phyloP scores from a whole-genome alignment of 2,113 vertebrate genomes.

The Agapornis roseicollis region DNA sequence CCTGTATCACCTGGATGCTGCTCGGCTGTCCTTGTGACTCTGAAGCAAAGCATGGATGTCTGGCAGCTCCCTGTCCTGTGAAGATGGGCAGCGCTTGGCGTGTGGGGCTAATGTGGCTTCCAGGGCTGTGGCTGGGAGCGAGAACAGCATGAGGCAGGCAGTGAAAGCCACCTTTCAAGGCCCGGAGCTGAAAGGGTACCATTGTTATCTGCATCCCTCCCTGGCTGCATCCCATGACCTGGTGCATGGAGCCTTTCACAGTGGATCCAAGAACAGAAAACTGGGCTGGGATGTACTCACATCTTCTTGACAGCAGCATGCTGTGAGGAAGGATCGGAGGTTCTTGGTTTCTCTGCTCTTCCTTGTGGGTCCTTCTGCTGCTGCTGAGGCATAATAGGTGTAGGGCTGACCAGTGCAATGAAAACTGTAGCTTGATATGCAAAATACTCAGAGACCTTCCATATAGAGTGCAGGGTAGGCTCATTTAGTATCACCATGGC shows the following conservation, averaged over 20 bases:
- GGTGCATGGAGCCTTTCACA: neutral
- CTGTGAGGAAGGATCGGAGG: neutral
- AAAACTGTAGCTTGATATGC: neutral
- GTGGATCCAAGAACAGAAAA: neutral
- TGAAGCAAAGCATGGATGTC: neutral
- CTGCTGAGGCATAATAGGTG: accelerated
- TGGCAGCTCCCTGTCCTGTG: neutral
- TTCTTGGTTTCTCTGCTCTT: neutral
- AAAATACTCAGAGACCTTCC: neutral
- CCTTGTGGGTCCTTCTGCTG: accelerated
- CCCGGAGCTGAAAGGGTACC: neutral
- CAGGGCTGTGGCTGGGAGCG: accelerated
- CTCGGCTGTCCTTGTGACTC: neutral
- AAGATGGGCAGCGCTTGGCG: accelerated
- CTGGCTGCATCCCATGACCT: neutral
- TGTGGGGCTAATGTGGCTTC: accelerated
- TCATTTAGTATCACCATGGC: neutral
- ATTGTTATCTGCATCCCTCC: neutral
- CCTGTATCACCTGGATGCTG: neutral
- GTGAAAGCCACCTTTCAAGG: conserved; percentile 24
- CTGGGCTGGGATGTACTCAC: accelerated
- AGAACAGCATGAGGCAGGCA: neutral
- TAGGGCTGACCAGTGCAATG: neutral
- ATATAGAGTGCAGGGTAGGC: neutral
- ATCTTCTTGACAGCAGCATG: accelerated